phyloP scores from a whole-genome alignment of 2,888 invertebrate species.

The Sarcophaga carnaria region DNA sequence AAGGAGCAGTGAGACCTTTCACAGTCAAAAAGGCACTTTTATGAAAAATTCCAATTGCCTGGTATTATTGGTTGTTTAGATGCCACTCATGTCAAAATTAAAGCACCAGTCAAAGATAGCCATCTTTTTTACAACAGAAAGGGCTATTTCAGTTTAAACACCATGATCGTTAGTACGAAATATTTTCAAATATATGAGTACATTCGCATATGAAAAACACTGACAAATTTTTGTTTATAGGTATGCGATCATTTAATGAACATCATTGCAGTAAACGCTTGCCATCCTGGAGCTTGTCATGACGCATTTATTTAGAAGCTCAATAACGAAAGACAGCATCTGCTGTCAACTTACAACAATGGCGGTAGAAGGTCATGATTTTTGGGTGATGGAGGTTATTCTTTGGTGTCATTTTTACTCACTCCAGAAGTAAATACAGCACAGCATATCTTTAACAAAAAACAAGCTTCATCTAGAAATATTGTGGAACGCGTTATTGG shows the following conservation, averaged over 20 bases:
- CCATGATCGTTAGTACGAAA: not conserved
- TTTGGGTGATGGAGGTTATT: not conserved
- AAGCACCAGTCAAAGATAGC: not conserved
- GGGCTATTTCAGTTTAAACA: not conserved
- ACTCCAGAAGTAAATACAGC: slow-evolving; percentile 1
- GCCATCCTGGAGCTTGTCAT: too few species aligned
- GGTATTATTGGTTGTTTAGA: slow-evolving; percentile 1
- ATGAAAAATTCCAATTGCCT: not conserved
- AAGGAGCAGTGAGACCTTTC: not conserved
- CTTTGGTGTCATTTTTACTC: not conserved
- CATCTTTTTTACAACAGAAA: slow-evolving; percentile 7
- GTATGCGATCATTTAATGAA: too few species aligned
- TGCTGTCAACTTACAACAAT: not conserved
- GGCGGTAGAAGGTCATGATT: not conserved
- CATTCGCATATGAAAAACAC: too few species aligned
- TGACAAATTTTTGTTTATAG: too few species aligned
- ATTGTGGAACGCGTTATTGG: slow-evolving; percentile 40
- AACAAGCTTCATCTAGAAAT: slow-evolving; percentile 34
- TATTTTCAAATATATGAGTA: not conserved
- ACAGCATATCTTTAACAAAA: slow-evolving; percentile 33
- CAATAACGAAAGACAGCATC: too few species aligned
- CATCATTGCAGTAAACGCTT: too few species aligned
- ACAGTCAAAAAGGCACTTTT: not conserved
- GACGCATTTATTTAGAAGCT: too few species aligned
- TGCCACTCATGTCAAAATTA: slow-evolving; percentile 2